Evolutionary conservation across 2,888 invertebrate species (phyloP).

Genomic region (Elysia crispata): DNA sequence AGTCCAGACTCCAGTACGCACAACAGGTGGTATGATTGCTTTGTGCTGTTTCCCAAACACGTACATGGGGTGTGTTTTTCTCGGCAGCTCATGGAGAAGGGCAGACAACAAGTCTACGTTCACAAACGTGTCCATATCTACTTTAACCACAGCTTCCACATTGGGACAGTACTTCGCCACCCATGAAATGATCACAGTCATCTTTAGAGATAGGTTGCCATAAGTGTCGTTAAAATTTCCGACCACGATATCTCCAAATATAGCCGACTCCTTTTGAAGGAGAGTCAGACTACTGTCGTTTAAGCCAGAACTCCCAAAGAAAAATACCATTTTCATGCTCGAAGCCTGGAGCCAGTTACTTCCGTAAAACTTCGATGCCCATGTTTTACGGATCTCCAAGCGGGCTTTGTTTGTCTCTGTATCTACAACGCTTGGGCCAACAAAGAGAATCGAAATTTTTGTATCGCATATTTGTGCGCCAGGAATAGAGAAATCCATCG

Average conservation of each 20-base stretch:
- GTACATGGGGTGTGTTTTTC: background rate
- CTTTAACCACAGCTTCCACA: slow-evolving; percentile 33
- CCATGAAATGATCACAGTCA: slow-evolving; percentile 20
- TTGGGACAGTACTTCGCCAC: slow-evolving; percentile 24
- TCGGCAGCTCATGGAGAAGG: background rate
- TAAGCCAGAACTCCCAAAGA: too few relatives aligned
- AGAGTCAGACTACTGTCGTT: too few relatives aligned
- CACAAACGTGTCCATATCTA: slow-evolving; percentile 37
- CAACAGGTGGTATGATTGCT: background rate
- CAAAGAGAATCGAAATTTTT: too few relatives aligned
- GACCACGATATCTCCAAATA: background rate
- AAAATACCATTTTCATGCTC: too few relatives aligned
- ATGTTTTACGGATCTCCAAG: too few relatives aligned
- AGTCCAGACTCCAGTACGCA: background rate
- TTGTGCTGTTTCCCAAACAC: slow-evolving; percentile 5
- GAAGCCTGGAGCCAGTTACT: too few relatives aligned
- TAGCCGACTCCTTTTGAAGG: background rate
- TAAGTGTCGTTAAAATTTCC: slow-evolving; percentile 9
- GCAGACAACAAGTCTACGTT: slow-evolving; percentile 26
- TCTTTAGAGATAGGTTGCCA: slow-evolving; percentile 23
- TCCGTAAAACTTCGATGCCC: too few relatives aligned
- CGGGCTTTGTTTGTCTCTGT: too few relatives aligned
- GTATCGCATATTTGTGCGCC: too few relatives aligned
- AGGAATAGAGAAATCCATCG: too few relatives aligned
- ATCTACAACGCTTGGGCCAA: too few relatives aligned